phyloP scores from a whole-genome alignment of 2,113 vertebrate species.

The Sphyrna mokarran region DNA sequence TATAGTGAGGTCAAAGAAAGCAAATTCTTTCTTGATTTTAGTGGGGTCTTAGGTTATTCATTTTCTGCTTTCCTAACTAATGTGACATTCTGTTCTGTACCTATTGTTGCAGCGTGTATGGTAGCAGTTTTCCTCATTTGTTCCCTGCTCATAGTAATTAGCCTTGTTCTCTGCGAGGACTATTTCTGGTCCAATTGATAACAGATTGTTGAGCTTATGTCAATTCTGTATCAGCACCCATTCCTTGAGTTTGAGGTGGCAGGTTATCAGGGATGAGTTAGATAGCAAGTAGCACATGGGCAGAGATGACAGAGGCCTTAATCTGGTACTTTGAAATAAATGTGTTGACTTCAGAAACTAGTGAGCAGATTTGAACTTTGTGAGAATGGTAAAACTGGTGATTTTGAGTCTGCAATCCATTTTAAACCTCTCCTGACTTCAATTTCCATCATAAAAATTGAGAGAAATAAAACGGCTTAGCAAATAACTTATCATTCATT shows the following conservation, averaged over 20 bases:
- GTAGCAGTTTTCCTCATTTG: not conserved
- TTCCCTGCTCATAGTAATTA: not conserved
- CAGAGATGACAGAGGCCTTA: not conserved
- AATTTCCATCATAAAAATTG: not conserved
- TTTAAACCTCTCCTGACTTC: not conserved
- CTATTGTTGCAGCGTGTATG: not conserved
- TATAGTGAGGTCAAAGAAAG: not conserved
- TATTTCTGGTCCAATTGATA: not conserved
- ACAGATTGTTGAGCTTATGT: not conserved
- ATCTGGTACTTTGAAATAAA: too few species aligned
- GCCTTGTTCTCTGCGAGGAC: not conserved
- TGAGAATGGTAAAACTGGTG: not conserved
- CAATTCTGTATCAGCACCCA: not conserved
- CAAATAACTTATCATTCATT: not conserved
- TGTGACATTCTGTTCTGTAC: not conserved
- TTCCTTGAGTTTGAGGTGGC: not conserved
- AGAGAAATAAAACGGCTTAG: not conserved
- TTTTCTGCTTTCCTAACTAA: not conserved
- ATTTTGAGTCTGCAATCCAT: not conserved
- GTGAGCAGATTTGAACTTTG: not conserved
- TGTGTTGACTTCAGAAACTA: too few species aligned
- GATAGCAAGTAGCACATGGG: not conserved
- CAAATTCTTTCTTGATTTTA: not conserved
- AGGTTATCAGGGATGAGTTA: not conserved
- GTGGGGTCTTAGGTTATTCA: not conserved